Conservation (phyloP, 37 sponge, comb jelly and placozoan species). For the Lycopodina hypogea region DNA sequence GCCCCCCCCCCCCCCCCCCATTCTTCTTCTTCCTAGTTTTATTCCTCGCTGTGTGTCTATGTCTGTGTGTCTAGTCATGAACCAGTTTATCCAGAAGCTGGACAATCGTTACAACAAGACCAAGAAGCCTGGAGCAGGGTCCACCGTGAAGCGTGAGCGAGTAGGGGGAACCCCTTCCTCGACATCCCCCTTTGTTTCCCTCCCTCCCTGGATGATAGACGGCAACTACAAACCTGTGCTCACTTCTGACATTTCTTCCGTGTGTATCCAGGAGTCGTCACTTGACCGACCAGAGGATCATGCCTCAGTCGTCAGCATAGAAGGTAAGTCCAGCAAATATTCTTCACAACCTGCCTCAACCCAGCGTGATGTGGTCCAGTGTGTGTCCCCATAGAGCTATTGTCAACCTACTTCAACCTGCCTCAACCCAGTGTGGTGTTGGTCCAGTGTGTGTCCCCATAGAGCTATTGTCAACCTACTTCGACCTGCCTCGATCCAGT, state of each 20-base stretch:
- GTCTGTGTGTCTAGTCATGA: constrained; percentile 36
- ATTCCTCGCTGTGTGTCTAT: too few relatives aligned
- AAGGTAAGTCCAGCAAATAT: too few relatives aligned
- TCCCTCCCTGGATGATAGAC: constrained; percentile 75
- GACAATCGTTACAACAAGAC: constrained; percentile 64
- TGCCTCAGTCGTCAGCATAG: not conserved
- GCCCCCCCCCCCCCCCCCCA: too few relatives aligned
- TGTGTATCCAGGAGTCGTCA: constrained; percentile 20
- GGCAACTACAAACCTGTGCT: constrained; percentile 39
- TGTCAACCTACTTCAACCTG: not conserved
- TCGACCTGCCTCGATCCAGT: too few relatives aligned
- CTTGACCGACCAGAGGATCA: constrained; percentile 16
- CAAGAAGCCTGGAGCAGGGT: constrained; percentile 55
- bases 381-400: not conserved
- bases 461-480: too few relatives aligned
- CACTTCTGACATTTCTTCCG: constrained; percentile 1
- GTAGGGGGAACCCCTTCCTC: constrained; percentile 57
- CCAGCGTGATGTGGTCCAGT: too few relatives aligned
- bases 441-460: too few relatives aligned
- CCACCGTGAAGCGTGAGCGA: constrained; percentile 60
- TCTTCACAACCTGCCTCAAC: too few relatives aligned
- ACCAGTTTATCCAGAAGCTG: constrained; percentile 70
- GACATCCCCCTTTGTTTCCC: constrained; percentile 49
- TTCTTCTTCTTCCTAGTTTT: too few relatives aligned
- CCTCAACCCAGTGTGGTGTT: too few relatives aligned